Evolutionary conservation across 2,888 invertebrate genomes (phyloP).

Genomic region (Drosophila acutilabella): DNA sequence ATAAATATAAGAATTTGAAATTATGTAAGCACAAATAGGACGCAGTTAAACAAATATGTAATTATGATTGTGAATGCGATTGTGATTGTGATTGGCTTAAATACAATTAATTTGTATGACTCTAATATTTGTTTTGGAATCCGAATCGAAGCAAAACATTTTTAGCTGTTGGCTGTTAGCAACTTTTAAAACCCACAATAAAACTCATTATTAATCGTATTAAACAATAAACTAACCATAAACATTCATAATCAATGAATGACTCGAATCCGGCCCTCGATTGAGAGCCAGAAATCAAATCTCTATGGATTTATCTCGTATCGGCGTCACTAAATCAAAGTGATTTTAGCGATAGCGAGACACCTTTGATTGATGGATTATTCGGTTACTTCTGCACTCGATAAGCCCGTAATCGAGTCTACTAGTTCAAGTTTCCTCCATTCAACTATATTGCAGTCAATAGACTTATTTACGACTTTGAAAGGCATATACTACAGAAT

Average conservation of each 20-base stretch:
- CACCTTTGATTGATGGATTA: slow-evolving; percentile 41
- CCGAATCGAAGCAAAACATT: slow-evolving; percentile 13
- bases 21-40: slow-evolving; percentile 40
- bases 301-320: slow-evolving; percentile 41
- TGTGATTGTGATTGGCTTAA: background rate
- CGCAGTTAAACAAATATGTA: slow-evolving; percentile 29
- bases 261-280: slow-evolving; percentile 33
- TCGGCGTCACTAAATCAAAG: slow-evolving; percentile 53
- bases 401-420: slow-evolving; percentile 27
- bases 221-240: slow-evolving; percentile 59
- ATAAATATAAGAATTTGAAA: slow-evolving; percentile 23
- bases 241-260: slow-evolving; percentile 60
- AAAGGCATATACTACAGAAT: too few species aligned
- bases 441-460: slow-evolving; percentile 4
- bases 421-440: background rate
- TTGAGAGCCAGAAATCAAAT: slow-evolving; percentile 58
- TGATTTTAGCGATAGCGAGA: slow-evolving; percentile 36
- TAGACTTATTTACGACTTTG: background rate
- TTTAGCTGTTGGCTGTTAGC: slow-evolving; percentile 19
- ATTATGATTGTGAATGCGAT: background rate
- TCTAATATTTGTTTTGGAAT: slow-evolving; percentile 34
- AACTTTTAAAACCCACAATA: slow-evolving; percentile 44
- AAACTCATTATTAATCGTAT: slow-evolving; percentile 60
- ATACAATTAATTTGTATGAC: slow-evolving; percentile 30
- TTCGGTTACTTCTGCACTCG: background rate